phyloP scores from a whole-genome alignment of 2,113 vertebrate genomes.

The Zosterops lateralis region DNA sequence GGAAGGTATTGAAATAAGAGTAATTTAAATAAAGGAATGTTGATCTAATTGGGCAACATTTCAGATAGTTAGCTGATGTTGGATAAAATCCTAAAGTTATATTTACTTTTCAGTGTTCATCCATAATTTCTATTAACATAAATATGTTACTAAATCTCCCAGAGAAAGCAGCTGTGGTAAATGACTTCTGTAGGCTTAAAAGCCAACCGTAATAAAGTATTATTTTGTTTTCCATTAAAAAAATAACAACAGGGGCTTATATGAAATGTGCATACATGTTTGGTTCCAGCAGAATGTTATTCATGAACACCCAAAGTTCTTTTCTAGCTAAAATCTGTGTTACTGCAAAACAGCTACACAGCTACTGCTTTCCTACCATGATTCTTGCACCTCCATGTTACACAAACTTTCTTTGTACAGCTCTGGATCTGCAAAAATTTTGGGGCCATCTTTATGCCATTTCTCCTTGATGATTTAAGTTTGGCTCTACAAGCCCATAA shows the following conservation, averaged over 20 bases:
- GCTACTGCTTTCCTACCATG: not conserved
- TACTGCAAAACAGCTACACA: not conserved
- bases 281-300: not conserved
- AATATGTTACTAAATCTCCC: conserved; percentile 21
- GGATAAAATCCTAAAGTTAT: conserved; percentile 31
- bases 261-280: not conserved
- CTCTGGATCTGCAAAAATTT: not conserved
- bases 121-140: conserved; percentile 6
- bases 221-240: conserved; percentile 14
- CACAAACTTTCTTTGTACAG: not conserved
- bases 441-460: not conserved
- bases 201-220: not conserved
- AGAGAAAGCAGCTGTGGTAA: conserved; percentile 13
- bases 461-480: not conserved
- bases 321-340: not conserved
- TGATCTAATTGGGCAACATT: not conserved
- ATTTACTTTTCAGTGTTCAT: conserved; percentile 9
- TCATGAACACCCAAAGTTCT: not conserved
- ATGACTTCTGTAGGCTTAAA: not conserved
- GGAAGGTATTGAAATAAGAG: not conserved
- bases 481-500: not conserved
- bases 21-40: not conserved
- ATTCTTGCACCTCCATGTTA: not conserved
- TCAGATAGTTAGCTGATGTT: conserved; percentile 8
- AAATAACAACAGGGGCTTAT: not conserved